Conservation (phyloP, 2,888 invertebrate genomes). For the Saturnia japonica region DNA sequence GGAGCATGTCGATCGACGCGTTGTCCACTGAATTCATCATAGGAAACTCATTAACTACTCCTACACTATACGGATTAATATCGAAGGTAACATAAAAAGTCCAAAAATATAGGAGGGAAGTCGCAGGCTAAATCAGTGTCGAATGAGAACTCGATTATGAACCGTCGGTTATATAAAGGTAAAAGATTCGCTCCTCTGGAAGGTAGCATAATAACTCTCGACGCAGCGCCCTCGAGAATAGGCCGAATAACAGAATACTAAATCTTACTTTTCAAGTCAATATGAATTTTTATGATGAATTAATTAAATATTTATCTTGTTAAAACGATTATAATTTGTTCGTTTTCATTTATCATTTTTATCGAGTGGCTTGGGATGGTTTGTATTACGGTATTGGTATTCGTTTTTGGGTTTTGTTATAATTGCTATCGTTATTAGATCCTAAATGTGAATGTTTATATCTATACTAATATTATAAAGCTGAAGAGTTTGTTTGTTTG, state of each 20-base stretch:
- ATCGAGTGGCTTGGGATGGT: neutral
- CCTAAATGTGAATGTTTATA: neutral
- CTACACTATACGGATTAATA: too few species aligned
- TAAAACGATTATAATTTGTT: neutral
- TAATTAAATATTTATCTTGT: neutral
- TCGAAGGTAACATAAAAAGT: neutral
- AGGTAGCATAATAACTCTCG: neutral
- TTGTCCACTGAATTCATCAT: too few species aligned
- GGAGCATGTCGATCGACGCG: too few species aligned
- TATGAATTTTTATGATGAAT: neutral
- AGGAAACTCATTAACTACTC: too few species aligned
- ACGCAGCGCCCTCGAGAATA: neutral
- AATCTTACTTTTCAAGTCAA: neutral
- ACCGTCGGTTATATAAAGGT: conserved; percentile 3
- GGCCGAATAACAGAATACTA: neutral
- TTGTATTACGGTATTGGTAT: too few species aligned
- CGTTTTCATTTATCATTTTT: neutral
- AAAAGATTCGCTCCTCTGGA: neutral
- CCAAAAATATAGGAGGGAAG: neutral
- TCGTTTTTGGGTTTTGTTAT: neutral
- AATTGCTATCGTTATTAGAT: neutral
- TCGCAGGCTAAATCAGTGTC: neutral
- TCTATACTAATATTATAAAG: too few species aligned
- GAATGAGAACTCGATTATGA: neutral
- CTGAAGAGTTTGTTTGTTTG: too few species aligned